Conservation (phyloP, 2,797 vertebrate genomes). For the Scomberomorus guttatus region DNA sequence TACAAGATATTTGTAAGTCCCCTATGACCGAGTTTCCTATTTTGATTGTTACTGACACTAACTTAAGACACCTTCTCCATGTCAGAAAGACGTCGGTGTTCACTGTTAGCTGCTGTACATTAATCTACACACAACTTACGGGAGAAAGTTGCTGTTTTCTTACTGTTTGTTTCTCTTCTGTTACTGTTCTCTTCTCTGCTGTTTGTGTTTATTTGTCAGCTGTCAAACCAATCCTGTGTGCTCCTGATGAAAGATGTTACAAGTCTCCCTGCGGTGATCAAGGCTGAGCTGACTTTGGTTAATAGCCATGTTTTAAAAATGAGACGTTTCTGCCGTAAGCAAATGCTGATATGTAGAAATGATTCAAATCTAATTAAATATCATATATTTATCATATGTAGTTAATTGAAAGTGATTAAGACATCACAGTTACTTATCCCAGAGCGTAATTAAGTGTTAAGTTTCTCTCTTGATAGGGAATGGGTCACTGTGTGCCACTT, state of each 20-base stretch:
- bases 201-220: conserved; percentile 62
- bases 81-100: conserved; percentile 86
- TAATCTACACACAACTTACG: conserved; percentile 83
- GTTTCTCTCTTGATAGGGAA: neutral
- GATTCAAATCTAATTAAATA: neutral
- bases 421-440: neutral
- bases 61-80: conserved; percentile 38
- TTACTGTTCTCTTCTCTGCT: conserved; percentile 40
- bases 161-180: conserved; percentile 54
- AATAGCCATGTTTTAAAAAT: conserved; percentile 10
- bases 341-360: neutral
- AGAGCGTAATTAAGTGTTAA: neutral
- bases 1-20: conserved; percentile 23
- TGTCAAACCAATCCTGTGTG: conserved; percentile 58
- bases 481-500: conserved; percentile 24
- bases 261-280: conserved; percentile 53
- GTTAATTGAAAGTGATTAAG: neutral
- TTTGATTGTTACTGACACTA: conserved; percentile 46
- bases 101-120: conserved; percentile 54
- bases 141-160: conserved; percentile 91
- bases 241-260: conserved; percentile 63
- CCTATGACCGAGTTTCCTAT: conserved; percentile 30
- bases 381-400: neutral
- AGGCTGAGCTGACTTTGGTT: conserved; percentile 51
- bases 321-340: neutral